Conservation (phyloP, 2,888 invertebrate species). For the Pseudanteris insignis region DNA sequence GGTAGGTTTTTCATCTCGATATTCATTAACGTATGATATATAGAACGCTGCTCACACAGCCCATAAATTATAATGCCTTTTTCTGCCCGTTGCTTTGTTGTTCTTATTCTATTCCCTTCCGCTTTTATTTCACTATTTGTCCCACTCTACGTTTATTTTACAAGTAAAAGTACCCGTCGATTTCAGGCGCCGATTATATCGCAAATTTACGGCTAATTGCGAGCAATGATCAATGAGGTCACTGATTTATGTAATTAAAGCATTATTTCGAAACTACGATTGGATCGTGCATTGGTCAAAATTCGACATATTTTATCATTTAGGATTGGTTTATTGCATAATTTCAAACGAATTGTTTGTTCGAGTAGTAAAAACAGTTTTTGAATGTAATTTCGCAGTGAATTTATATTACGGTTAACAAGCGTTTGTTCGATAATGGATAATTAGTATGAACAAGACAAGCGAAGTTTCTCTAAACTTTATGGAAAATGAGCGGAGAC, state of each 20-base stretch:
- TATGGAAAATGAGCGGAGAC: too few relatives aligned
- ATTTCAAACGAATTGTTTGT: too few relatives aligned
- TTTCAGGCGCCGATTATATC: slow-evolving; percentile 25
- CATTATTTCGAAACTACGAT: slow-evolving; percentile 10
- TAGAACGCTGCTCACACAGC: slow-evolving; percentile 29
- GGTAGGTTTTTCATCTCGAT: slow-evolving; percentile 40
- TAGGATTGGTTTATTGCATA: too few relatives aligned
- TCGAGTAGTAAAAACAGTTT: too few relatives aligned
- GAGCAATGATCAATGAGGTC: slow-evolving; percentile 20
- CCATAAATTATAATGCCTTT: slow-evolving; percentile 29
- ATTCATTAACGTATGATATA: slow-evolving; percentile 46
- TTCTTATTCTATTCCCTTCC: slow-evolving; percentile 4
- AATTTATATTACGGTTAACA: too few relatives aligned
- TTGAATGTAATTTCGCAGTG: too few relatives aligned
- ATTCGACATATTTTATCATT: too few relatives aligned
- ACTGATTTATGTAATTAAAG: slow-evolving; percentile 33
- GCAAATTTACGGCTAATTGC: slow-evolving; percentile 22
- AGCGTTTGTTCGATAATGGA: too few relatives aligned
- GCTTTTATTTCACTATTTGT: not conserved
- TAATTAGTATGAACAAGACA: too few relatives aligned
- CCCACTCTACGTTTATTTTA: slow-evolving; percentile 9
- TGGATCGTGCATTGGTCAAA: slow-evolving; percentile 9
- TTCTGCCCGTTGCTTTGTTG: slow-evolving; percentile 5
- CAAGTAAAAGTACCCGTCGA: slow-evolving; percentile 39
- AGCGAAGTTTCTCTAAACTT: too few relatives aligned